Base-by-base conservation (phyloP, 1,140 invertebrate species). In the Cydia pomonella region DNA sequence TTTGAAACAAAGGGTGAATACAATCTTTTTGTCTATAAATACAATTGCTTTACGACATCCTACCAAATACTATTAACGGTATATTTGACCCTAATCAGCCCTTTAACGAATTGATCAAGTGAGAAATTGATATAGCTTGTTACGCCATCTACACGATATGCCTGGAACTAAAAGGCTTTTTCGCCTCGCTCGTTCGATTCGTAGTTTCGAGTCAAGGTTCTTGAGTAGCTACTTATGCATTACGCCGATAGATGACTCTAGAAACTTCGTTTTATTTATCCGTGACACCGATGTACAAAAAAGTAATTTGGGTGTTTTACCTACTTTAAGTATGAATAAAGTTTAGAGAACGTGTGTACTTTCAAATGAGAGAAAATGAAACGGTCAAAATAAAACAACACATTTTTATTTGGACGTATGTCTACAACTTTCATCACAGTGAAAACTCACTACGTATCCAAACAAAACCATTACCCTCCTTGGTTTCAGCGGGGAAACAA, bases 351-450 rank as follows among this genome's bases (percentile, higher is more conserved):
- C n/a, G n/a, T n/a, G n/a, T n/a, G n/a, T n/a, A n/a, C n/a, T n/a
- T n/a, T n/a, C n/a, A n/a, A n/a, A n/a, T n/a, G n/a, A n/a, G n/a
- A n/a, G 5, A 18, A 79, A 79, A 81, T 79, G 41, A 83, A 82
- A 82, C 76, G 73, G 75, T 63, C 5, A 38, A 73, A 73, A 13
- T 62, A 78, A 78, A 80, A 80, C 76, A 80, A 77, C 73, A 73
- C 73, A 27, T 44, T 74, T 75, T 33, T 69, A 69, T 69, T 69
- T 69, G 64, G 64, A 59, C 18, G 64, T 69, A 69, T 69, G 64
- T 69, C 64, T 69, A 63, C 9, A 66, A 41, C 16, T 69, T 38
- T 80, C 79, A 82, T 84, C 81, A 84, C 83, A 84, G 83, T 47
- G 64, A 75, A 76, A 38, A 69, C 29, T 38, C 33, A 69, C 64